Evolutionary conservation across 2,888 invertebrate species (phyloP).

Genomic region (Orthosia cruda): DNA sequence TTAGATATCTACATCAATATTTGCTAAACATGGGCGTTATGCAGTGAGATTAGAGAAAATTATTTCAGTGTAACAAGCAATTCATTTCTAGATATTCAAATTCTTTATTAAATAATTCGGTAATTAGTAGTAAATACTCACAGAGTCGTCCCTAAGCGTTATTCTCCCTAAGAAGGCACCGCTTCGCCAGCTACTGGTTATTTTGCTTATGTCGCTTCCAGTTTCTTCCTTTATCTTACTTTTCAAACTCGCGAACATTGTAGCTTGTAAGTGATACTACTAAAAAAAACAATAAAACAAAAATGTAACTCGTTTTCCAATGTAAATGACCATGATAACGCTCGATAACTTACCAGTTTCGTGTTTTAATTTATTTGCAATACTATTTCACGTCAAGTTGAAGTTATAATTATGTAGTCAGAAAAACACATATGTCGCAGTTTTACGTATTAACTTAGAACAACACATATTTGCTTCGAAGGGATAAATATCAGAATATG

Average conservation of each 20-base stretch:
- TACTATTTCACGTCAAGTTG: conserved; percentile 27
- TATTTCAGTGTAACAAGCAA: neutral
- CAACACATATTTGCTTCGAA: conserved; percentile 52
- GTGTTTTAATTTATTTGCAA: conserved; percentile 42
- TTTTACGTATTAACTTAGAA: conserved; percentile 22
- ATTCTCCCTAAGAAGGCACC: conserved; percentile 90
- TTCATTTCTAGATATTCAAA: neutral
- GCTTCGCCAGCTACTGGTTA: conserved; percentile 89
- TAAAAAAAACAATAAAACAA: conserved; percentile 63
- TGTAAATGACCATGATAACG: conserved; percentile 78
- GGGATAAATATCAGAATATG: conserved; percentile 29
- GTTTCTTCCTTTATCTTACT: conserved; percentile 98
- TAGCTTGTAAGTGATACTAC: conserved; percentile 67
- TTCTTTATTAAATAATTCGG: conserved; percentile 5
- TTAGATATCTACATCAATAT: neutral
- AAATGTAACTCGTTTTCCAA: conserved; percentile 68
- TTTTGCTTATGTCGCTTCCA: conserved; percentile 94
- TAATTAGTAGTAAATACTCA: conserved; percentile 70
- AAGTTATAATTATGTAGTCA: conserved; percentile 40
- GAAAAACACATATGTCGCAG: conserved; percentile 20
- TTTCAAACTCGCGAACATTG: conserved; percentile 97
- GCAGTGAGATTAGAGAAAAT: neutral
- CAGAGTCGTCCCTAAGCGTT: conserved; percentile 89
- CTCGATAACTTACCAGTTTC: conserved; percentile 74
- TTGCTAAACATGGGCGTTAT: neutral